Evolutionary conservation across 2,888 invertebrate genomes (phyloP), one percentile per base, ranked within the genome.

Genomic region (Dicranocentrus wangi): DNA sequence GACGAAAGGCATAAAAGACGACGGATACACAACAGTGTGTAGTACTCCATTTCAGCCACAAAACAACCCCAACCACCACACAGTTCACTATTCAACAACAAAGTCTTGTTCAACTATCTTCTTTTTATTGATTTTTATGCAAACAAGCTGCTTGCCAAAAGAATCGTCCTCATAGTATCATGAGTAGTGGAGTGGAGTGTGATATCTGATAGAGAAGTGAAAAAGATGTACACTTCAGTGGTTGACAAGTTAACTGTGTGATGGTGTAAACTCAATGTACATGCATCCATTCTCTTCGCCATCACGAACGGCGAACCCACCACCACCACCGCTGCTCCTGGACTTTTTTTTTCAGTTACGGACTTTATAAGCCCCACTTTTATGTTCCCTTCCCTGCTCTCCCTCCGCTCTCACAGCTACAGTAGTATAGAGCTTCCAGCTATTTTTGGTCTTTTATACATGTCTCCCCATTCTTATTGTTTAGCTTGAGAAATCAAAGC

Each of bases 51-150:
- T 66, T 39, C 71, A 70, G 55, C 81, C 75, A 70, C 75, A 81
- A 81, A 81, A 81, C 81, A 81, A 81, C 81, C 81, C 81, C 76
- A 81, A 70, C 75, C 73, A 65, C 81, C 70, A 71, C 75, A 81
- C 75, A 75, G 80, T 81, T 81, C 80, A 81, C 73, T 58, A 63
- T 75, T 73, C 28, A 80, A 81, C 81, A 81, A 81, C 71, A 81
- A 81, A 81, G 76, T 75, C 68, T 80, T 73, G 66, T 80, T 82
- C 81, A 80, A 73, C 77, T 77, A 72, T 77, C 81, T 81, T 69
- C 83, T 84, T 82, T 83, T 83, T 86, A 86, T 86, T 85, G 86
- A 86, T 86, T 86, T 86, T 86, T 86, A 86, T 86, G 86, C 86
- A 86, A 86, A 86, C 86, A 85, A 86, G 84, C 85, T 85, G 82